A percentile compares a stretch with the other conserved stretches of the same genome.
Evolutionary conservation across 1,140 invertebrate species (phyloP).

Genomic region (Platyscapa corneri): DNA sequence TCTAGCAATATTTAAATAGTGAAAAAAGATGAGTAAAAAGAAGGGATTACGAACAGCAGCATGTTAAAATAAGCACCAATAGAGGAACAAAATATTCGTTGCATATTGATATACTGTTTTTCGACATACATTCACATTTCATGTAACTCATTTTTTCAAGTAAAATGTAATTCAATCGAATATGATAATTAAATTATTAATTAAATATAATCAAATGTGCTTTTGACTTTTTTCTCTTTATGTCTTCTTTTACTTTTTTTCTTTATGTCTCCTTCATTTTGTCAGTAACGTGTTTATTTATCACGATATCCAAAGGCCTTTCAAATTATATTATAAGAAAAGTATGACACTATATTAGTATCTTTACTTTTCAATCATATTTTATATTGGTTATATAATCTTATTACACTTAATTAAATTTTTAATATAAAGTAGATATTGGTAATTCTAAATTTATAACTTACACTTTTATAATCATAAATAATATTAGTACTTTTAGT

Average conservation of each 20-base stretch:
- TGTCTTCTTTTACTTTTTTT: background rate
- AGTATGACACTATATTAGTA: too few relatives aligned
- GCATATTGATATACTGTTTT: conserved; percentile 63
- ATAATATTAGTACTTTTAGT: too few relatives aligned
- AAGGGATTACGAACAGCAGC: too few relatives aligned
- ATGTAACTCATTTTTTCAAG: conserved; percentile 56
- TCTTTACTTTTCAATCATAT: too few relatives aligned
- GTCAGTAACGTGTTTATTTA: background rate
- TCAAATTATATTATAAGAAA: background rate
- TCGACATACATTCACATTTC: background rate
- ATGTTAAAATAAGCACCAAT: conserved; percentile 27
- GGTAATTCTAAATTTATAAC: too few relatives aligned
- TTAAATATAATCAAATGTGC: conserved; percentile 34
- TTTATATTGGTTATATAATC: too few relatives aligned
- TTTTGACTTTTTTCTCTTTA: background rate
- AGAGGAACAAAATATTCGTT: background rate
- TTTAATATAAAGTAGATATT: too few relatives aligned
- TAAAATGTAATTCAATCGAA: conserved; percentile 70
- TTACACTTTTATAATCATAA: too few relatives aligned
- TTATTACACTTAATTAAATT: too few relatives aligned
- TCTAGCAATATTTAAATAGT: too few relatives aligned
- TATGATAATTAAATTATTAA: conserved; percentile 69
- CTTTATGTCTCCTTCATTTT: background rate
- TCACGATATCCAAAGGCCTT: background rate
- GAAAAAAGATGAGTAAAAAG: too few relatives aligned